Base-by-base conservation (phyloP, 1,140 invertebrate genomes). In the Anastrepha ludens region DNA sequence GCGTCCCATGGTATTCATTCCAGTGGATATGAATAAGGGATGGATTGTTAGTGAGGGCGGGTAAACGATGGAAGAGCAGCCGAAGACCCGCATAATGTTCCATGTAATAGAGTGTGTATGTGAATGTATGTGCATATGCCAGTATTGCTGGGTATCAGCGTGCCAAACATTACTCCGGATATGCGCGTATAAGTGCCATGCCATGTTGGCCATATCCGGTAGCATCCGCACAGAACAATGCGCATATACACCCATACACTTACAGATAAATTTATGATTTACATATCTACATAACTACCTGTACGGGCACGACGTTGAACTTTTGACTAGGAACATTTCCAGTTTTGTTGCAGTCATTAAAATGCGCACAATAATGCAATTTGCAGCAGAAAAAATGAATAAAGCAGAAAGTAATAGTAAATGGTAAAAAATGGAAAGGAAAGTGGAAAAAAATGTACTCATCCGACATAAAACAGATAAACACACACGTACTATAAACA, bases 351-450 rank as follows among this genome's bases (percentile, higher is more conserved):
- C 17, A 74, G 41, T 74, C 44, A 74, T 47, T 74, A 74, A 74
- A 74, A 74, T 74, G 67, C 67, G 67, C 67, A 74, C 67, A 74
- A 74, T 74, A 74, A 74, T 74, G 41, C 67, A 74, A 74, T 74
- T 74, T 74, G 67, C 67, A 44, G 44, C 67, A n/a, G 29, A 44
- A 74, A 74, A 74, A 74, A 74, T 15, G 11, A 29, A 29, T 29
- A 29, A 29, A 29, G 41, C 41, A 15, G 39, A 44, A 74, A 74
- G 67, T 74, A 74, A 74, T n/a, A 74, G 41, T 74, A 74, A 47
- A 74, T 74, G 17, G 41, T 7, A 47, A 74, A 44, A 74, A 44
- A 74, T 29, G 13, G 41, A 47, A 13, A 74, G 60, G 15, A 17
- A 17, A 74, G 67, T 3, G 2, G 2, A 41, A 44, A 74, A 74